Evolutionary conservation across 2,888 invertebrate species (phyloP).

Genomic region (Platypus cylindrus): DNA sequence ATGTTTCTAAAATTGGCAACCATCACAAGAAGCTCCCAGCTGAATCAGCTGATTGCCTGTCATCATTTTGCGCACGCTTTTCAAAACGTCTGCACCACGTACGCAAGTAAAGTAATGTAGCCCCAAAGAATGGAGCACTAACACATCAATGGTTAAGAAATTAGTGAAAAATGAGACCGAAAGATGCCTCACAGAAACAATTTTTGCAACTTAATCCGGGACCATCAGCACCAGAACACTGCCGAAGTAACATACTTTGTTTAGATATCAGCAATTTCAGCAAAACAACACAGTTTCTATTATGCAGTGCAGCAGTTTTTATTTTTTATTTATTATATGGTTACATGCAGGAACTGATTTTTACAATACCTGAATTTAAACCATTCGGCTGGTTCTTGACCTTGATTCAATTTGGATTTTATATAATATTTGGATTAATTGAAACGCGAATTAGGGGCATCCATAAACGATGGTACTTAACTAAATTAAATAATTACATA

Average conservation of each 20-base stretch:
- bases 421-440: slow-evolving; percentile 63
- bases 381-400: slow-evolving; percentile 89
- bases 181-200: too few species aligned
- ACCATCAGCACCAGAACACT: slow-evolving; percentile 26
- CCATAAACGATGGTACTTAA: slow-evolving; percentile 10
- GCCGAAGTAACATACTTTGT: slow-evolving; percentile 55
- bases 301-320: slow-evolving; percentile 71
- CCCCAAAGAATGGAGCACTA: too few species aligned
- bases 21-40: too few species aligned
- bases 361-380: slow-evolving; percentile 78
- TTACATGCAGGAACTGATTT: slow-evolving; percentile 84
- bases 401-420: slow-evolving; percentile 79
- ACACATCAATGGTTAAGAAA: too few species aligned
- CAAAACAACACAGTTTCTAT: slow-evolving; percentile 55
- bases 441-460: slow-evolving; percentile 56
- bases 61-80: too few species aligned
- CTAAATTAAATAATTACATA: slow-evolving; percentile 11
- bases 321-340: slow-evolving; percentile 83
- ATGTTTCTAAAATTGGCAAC: too few species aligned
- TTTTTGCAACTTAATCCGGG: slow-evolving; percentile 21
- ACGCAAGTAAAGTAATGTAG: too few species aligned
- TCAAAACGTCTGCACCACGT: too few species aligned
- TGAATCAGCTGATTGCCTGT: too few species aligned
- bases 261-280: slow-evolving; percentile 57
- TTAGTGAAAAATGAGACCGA: slow-evolving; percentile 15